These are phyloP conservation scores for Machaerirhynchus nigripectus DNA, from an alignment of 2,113 vertebrate genomes.

Conservation along the genomic window DNA sequence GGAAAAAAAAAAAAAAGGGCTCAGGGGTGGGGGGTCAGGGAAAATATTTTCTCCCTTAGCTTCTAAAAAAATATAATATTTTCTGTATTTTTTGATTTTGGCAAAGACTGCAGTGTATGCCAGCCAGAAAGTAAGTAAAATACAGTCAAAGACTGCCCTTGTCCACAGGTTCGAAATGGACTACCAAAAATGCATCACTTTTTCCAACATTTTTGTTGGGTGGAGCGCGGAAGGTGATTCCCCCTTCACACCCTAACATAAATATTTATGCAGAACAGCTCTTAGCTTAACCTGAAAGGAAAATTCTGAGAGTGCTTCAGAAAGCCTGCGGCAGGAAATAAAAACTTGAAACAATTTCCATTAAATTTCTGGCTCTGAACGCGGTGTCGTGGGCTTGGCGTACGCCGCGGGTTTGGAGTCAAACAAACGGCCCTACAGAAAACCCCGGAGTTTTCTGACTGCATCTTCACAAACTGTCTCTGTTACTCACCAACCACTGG, in stretches of 20 bases:
- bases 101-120: neutral
- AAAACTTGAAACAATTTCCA: slow-evolving; percentile 61
- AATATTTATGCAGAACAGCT: slow-evolving; percentile 54
- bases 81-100: slow-evolving; percentile 18
- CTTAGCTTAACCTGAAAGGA: slow-evolving; percentile 31
- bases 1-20: fast-evolving
- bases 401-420: neutral
- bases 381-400: slow-evolving; percentile 11
- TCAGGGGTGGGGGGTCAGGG: neutral
- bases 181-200: slow-evolving; percentile 50
- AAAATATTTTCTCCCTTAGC: neutral
- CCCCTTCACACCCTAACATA: slow-evolving; percentile 45
- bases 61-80: neutral
- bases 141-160: slow-evolving; percentile 48
- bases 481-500: slow-evolving; percentile 14
- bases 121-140: slow-evolving; percentile 32
- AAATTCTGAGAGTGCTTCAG: slow-evolving; percentile 53
- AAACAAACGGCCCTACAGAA: slow-evolving; percentile 46
- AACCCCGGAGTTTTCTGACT: slow-evolving; percentile 8
- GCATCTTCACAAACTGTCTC: slow-evolving; percentile 52
- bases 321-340: slow-evolving; percentile 51
- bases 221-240: slow-evolving; percentile 30
- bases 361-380: slow-evolving; percentile 38
- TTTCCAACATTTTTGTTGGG: slow-evolving; percentile 62
- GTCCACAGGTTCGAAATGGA: slow-evolving; percentile 41